Conservation (phyloP, 2,797 vertebrate genomes). For the Gobio occitaniae region DNA sequence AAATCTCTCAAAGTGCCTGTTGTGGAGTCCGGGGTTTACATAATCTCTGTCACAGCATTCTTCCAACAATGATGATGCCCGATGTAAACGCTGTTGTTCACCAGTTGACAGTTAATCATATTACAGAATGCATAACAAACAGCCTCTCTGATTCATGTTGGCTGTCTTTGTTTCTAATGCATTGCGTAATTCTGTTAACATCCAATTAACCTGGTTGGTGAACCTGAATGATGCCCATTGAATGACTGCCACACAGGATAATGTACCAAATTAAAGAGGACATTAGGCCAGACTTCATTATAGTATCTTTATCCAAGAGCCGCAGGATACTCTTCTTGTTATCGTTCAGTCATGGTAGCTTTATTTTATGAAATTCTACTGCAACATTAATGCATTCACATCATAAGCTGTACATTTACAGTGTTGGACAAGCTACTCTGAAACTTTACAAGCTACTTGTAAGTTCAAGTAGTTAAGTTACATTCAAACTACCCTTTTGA, state of each 20-base stretch:
- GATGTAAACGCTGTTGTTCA: constrained; percentile 17
- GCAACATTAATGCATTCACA: constrained; percentile 47
- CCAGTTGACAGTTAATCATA: constrained; percentile 29
- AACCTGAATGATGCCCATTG: constrained; percentile 63
- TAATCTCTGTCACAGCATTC: constrained; percentile 49
- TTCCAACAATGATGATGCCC: constrained; percentile 45
- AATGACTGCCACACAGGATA: constrained; percentile 61
- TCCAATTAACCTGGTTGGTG: constrained; percentile 72
- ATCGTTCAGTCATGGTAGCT: constrained; percentile 53
- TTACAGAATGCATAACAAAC: constrained; percentile 36
- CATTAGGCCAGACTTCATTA: constrained; percentile 63
- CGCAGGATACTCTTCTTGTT: constrained; percentile 47
- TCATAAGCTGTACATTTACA: background rate
- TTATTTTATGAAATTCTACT: constrained; percentile 46
- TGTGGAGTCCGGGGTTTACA: constrained; percentile 40
- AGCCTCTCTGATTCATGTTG: constrained; percentile 5
- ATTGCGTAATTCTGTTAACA: constrained; percentile 64
- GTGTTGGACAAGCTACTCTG: too few relatives aligned
- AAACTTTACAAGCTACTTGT: too few relatives aligned
- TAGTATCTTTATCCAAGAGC: constrained; percentile 57
- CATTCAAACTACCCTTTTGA: too few relatives aligned
- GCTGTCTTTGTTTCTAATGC: constrained; percentile 37
- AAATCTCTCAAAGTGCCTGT: constrained; percentile 52
- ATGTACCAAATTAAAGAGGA: constrained; percentile 65
- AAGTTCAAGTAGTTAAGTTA: too few relatives aligned